These are phyloP conservation scores for Eupeodes corollae DNA, from an alignment of 1,140 invertebrate genomes.

Conservation along the genomic window DNA sequence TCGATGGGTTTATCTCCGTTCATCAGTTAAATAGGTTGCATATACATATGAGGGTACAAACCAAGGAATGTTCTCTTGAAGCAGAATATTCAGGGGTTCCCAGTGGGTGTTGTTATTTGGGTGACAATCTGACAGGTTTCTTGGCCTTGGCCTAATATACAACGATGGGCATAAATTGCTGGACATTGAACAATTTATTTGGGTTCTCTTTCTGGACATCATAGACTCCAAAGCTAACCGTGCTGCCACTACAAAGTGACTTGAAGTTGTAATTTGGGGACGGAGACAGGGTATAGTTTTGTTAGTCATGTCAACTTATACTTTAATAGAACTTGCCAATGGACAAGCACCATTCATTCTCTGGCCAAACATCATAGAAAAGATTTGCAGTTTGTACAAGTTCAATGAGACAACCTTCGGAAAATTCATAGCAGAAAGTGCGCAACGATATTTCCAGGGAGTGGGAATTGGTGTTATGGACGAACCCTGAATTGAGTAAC, in stretches of 20 bases:
- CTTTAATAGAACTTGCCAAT: conserved; percentile 59
- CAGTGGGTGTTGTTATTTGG: conserved; percentile 67
- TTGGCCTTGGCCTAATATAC: conserved; percentile 73
- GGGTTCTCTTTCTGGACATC: conserved; percentile 42
- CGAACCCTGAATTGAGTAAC: conserved; percentile 77
- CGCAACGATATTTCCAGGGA: conserved; percentile 79
- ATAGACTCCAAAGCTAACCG: conserved; percentile 55
- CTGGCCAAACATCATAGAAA: conserved; percentile 82
- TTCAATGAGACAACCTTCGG: conserved; percentile 57
- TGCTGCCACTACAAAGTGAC: conserved; percentile 55
- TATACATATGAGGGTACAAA: conserved; percentile 84
- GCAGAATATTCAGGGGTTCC: conserved; percentile 52
- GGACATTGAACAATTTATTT: conserved; percentile 57
- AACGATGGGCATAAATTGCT: conserved; percentile 64
- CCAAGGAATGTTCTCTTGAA: conserved; percentile 83
- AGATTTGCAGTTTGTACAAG: conserved; percentile 73
- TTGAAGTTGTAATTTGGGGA: conserved; percentile 43
- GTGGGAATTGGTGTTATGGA: conserved; percentile 90
- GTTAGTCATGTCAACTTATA: conserved; percentile 73
- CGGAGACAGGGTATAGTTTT: conserved; percentile 42
- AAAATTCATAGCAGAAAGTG: conserved; percentile 54
- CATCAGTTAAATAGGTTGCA: conserved; percentile 69
- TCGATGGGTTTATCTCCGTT: conserved; percentile 36
- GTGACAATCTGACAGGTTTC: conserved; percentile 78
- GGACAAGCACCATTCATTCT: conserved; percentile 68